A percentile compares a stretch with the other conserved stretches of the same genome.
Conservation (phyloP, 2,888 invertebrate species). For the Phragmatobia fuliginosa region DNA sequence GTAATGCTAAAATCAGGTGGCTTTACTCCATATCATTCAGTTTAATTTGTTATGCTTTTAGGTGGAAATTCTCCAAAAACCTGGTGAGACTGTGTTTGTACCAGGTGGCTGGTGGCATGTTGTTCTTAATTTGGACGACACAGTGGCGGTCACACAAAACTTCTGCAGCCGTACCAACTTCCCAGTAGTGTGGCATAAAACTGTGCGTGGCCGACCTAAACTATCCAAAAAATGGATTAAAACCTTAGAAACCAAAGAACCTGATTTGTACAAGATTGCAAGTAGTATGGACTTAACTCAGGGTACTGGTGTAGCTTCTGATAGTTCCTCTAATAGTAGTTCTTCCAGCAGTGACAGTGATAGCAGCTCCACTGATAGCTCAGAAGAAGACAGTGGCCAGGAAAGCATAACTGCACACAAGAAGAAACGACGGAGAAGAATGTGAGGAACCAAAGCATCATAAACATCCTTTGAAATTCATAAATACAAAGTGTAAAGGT, state of each 20-base stretch:
- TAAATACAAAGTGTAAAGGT: conserved; percentile 54
- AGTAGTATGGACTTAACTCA: conserved; percentile 94
- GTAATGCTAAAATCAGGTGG: too few relatives aligned
- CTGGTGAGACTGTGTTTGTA: conserved; percentile 99
- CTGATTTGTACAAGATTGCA: conserved; percentile 92
- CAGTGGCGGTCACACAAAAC: conserved; percentile 99
- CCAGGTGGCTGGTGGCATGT: conserved; percentile 99
- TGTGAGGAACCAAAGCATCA: conserved; percentile 67
- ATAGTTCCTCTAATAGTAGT: conserved; percentile 96
- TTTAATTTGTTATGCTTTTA: conserved; percentile 57
- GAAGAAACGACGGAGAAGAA: conserved; percentile 90
- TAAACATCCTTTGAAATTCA: conserved; percentile 56
- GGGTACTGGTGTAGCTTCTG: conserved; percentile 96
- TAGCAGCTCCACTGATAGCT: conserved; percentile 82
- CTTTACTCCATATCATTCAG: neutral
- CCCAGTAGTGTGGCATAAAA: conserved; percentile 99
- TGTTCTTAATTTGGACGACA: conserved; percentile 97
- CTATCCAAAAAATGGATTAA: conserved; percentile 97
- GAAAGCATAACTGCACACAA: conserved; percentile 96
- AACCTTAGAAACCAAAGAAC: conserved; percentile 89
- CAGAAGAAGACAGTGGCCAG: conserved; percentile 93
- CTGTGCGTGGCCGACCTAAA: conserved; percentile 97
- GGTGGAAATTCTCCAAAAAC: conserved; percentile 97
- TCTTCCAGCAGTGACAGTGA: conserved; percentile 91
- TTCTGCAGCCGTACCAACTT: conserved; percentile 98